Conservation (phyloP, 2,797 vertebrate genomes). For the Premnoplex brunnescens region DNA sequence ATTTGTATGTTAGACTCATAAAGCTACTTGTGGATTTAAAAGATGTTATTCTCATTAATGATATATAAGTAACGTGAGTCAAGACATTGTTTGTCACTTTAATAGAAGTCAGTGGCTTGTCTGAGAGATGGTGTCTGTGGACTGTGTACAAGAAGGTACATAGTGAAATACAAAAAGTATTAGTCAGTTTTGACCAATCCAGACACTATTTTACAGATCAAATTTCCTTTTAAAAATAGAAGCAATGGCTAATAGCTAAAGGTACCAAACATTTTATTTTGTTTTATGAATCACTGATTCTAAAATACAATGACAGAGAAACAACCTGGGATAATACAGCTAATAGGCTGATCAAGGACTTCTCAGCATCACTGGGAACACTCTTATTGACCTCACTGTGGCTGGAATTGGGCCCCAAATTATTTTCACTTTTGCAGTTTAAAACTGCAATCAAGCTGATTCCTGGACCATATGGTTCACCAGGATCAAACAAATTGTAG, state of each 20-base stretch:
- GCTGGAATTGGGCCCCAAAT: neutral
- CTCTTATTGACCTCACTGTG: neutral
- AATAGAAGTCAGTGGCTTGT: slow-evolving; percentile 19
- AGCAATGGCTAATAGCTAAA: neutral
- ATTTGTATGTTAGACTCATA: slow-evolving; percentile 66
- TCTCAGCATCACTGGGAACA: neutral
- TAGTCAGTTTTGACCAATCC: neutral
- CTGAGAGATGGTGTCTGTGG: slow-evolving; percentile 5
- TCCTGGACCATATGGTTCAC: neutral
- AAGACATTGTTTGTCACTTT: slow-evolving; percentile 43
- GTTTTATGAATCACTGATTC: neutral
- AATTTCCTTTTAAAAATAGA: neutral
- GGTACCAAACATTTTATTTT: neutral
- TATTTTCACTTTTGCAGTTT: neutral
- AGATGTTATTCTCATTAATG: slow-evolving; percentile 66
- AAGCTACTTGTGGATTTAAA: slow-evolving; percentile 46
- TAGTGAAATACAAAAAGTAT: slow-evolving; percentile 12
- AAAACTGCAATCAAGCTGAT: neutral
- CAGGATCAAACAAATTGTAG: neutral
- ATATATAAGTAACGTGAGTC: slow-evolving; percentile 29
- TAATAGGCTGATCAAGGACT: neutral
- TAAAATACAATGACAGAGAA: neutral
- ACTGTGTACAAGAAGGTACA: neutral
- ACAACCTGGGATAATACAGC: neutral
- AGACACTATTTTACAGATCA: neutral